Base-by-base conservation (phyloP, 2,113 vertebrate species). In the Phylloscopus trochiloides region DNA sequence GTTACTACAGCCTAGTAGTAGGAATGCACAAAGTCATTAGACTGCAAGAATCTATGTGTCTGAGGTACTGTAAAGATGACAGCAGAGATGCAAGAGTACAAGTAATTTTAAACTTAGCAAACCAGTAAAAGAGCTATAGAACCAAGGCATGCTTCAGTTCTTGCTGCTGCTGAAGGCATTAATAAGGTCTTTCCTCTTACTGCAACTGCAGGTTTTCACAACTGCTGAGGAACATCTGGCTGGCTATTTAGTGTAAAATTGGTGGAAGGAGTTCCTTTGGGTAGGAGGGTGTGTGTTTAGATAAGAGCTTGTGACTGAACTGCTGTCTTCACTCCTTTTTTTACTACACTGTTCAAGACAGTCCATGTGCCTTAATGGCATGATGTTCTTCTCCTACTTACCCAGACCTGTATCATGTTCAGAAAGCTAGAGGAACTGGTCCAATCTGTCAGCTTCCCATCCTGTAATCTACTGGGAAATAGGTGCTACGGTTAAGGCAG, bases 371-470 rank as follows among this genome's bases (percentile, higher is more conserved):
- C 42, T 62, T 62, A 57, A 66, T 47, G 31, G 50, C 70, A 38
- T 1, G 0, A 45, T 43, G 4, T 36, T 28, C 7, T 73, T 7
- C 16, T 76, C 14, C 29, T 79, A 3, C 43, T 43, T 82, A 38
- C 12, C 11, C 8, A 16, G 20, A 36, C 36, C 45, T 88, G 6
- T 16, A 4, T 77, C 20, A 3, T 28, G 28, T 86, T 78, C 47
- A 36, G 36, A 74, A 91, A 38, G 51, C n/a, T 71, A 2, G 8
- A 66, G 61, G 20, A 62, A 13, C 57, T 66, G 28, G 32, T 75
- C 16, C 14, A 34, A 3, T 38, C 40, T 72, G 17, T 65, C 29
- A 82, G 17, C 42, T 57, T 88, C 38, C 34, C 9, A 26, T 86
- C 32, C 38, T 66, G 28, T 79, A 71, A 54, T 24, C 45, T 66